A percentile compares a stretch with the other conserved stretches of the same genome.
These are phyloP conservation scores for Ernsta delagoae DNA, from an alignment of 2,888 invertebrate genomes.

Conservation along the genomic window DNA sequence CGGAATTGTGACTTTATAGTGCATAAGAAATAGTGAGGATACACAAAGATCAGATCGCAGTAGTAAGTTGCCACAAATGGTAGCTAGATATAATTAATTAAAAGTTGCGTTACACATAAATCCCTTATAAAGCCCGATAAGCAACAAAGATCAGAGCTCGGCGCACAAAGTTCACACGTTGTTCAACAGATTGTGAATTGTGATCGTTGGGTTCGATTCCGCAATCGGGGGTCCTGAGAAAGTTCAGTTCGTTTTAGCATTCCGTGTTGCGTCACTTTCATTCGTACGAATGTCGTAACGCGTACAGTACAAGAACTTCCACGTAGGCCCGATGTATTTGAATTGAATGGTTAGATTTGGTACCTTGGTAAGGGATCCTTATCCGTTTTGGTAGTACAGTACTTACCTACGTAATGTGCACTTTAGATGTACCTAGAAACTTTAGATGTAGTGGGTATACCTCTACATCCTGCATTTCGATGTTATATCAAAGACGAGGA, in stretches of 20 bases:
- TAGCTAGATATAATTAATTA: too few species aligned
- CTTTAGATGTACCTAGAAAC: too few species aligned
- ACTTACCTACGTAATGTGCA: too few species aligned
- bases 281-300: constrained; percentile 8
- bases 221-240: constrained; percentile 28
- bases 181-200: neutral
- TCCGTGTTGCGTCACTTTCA: constrained; percentile 16
- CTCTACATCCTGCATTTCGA: too few species aligned
- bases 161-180: constrained; percentile 14
- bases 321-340: neutral
- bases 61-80: too few species aligned
- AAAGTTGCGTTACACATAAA: neutral
- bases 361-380: too few species aligned
- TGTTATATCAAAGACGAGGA: too few species aligned
- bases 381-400: neutral
- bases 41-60: too few species aligned
- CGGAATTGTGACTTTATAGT: too few species aligned
- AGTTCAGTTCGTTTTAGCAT: constrained; percentile 23
- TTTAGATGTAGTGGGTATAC: too few species aligned
- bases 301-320: neutral
- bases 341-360: neutral
- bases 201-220: constrained; percentile 16
- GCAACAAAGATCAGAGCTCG: neutral
- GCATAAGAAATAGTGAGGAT: too few species aligned
- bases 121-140: neutral